Evolutionary conservation across 2,888 invertebrate species (phyloP), one percentile per base, ranked within the genome.

Genomic region (Theretra japonica): DNA sequence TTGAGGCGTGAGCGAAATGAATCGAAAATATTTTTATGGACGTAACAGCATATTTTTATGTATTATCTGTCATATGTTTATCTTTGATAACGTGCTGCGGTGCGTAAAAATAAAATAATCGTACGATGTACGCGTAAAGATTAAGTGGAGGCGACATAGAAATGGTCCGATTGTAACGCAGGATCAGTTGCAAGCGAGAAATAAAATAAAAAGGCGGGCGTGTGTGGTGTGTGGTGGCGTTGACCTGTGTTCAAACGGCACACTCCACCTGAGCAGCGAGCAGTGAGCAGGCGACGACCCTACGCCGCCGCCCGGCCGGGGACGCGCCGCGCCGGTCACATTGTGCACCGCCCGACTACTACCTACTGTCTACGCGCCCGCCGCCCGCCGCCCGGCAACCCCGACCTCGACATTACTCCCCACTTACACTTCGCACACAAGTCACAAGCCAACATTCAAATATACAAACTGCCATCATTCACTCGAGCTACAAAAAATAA

Each of bases 151-250:
- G 19, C 25, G 53, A 23, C 48, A 17, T 56, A 48, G 48, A 62
- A 33, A 48, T 41, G 41, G 65, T 23, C 21, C 15, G 65, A 48
- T 48, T 48, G 48, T 41, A 48, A 15, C 65, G 48, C 65, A 56
- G 69, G 56, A 69, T 70, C 58, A 25, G 71, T 65, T 68, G 58
- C 68, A 59, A 50, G 59, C 28, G 70, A 75, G 73, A 75, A 74
- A 72, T 74, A 75, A 75, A 75, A 76, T 74, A 75, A 75, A 75
- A 75, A 41, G 73, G 70, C 73, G 68, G 69, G 68, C 60, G 53
- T 70, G 70, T 60, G 74, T 58, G 73, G 74, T 75, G 79, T 60
- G 74, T 58, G 73, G 74, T 75, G 79, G 74, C 80, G 75, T 76
- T 80, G 80, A 79, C 79, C 77, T 71, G 73, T 59, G 70, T 58